Conservation (phyloP, 2,797 vertebrate species). For the Chaetophractus vellerosus region DNA sequence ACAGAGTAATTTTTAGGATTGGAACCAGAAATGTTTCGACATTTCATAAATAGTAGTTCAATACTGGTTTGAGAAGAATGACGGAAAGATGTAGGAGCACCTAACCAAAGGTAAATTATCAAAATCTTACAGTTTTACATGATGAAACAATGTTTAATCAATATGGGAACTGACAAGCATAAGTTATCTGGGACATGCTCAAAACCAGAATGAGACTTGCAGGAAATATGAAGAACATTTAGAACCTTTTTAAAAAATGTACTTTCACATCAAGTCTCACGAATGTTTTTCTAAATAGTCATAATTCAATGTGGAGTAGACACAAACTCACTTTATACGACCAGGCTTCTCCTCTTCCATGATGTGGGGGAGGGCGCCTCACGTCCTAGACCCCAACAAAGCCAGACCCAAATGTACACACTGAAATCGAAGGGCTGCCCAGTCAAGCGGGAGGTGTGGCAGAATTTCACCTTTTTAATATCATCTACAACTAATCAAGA, state of each 20-base stretch:
- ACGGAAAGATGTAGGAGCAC: not conserved
- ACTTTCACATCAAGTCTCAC: not conserved
- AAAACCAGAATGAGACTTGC: not conserved
- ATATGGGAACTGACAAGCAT: not conserved
- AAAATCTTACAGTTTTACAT: not conserved
- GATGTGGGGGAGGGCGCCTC: not conserved
- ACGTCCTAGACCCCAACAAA: not conserved
- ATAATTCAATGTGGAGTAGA: not conserved
- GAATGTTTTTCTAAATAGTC: not conserved
- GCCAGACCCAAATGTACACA: not conserved
- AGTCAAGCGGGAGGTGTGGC: not conserved
- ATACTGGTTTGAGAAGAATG: not conserved
- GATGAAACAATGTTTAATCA: not conserved
- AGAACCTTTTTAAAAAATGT: not conserved
- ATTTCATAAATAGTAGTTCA: not conserved
- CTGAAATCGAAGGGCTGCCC: not conserved
- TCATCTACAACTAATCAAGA: not conserved
- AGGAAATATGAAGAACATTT: not conserved
- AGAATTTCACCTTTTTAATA: not conserved
- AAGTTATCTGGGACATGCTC: no score
- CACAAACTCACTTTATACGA: not conserved
- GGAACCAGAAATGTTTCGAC: not conserved
- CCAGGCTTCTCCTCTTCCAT: not conserved
- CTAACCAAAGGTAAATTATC: not conserved
- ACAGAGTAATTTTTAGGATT: not conserved